phyloP scores from a whole-genome alignment of 2,797 vertebrate species.

The Mycteria americana region DNA sequence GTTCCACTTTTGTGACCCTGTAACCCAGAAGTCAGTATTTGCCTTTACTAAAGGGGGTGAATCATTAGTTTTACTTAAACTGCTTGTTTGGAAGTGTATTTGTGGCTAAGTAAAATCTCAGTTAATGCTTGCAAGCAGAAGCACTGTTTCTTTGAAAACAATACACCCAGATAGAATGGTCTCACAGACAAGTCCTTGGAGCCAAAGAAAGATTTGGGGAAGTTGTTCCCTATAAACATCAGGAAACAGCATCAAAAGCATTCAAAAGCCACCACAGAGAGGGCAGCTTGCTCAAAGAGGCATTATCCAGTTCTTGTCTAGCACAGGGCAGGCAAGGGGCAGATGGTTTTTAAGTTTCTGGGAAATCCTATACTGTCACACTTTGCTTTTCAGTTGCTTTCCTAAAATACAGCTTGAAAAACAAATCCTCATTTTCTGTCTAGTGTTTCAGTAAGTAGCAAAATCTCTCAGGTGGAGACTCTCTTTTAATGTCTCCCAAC shows the following conservation, averaged over 20 bases:
- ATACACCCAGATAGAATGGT: background rate
- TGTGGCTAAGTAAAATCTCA: background rate
- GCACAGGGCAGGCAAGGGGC: background rate
- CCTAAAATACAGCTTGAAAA: background rate
- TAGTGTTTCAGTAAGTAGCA: background rate
- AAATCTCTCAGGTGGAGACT: background rate
- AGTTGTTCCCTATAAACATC: background rate
- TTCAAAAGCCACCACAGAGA: background rate
- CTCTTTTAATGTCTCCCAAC: background rate
- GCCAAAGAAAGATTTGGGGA: background rate
- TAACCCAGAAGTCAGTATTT: background rate
- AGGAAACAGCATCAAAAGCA: background rate
- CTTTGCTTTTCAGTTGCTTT: background rate
- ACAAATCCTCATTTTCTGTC: background rate
- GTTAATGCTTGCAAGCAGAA: background rate
- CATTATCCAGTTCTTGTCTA: background rate
- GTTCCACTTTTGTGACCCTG: background rate
- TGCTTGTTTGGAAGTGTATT: background rate
- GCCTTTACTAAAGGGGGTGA: background rate
- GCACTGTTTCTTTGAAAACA: background rate
- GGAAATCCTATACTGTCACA: background rate
- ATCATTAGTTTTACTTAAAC: background rate
- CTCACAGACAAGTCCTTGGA: background rate
- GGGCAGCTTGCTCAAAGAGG: background rate
- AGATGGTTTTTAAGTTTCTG: background rate